Conservation (phyloP, 2,888 invertebrate species). For the Enoplolaimus lenunculus region DNA sequence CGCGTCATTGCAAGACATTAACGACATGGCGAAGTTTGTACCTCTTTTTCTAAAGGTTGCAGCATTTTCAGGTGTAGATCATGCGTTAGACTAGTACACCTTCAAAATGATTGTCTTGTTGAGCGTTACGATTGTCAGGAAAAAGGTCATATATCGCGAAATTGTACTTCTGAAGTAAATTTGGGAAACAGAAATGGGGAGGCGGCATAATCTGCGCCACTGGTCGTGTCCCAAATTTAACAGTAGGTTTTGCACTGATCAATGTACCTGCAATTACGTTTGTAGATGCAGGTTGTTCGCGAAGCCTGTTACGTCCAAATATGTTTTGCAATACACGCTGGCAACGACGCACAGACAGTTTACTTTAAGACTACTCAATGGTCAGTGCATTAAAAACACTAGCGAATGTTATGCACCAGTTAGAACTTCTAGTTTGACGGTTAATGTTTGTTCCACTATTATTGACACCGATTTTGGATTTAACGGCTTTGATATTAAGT, state of each 20-base stretch:
- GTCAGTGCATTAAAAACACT: no score
- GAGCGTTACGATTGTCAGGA: constrained; percentile 6
- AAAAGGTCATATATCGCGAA: constrained; percentile 3
- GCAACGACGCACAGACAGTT: neutral
- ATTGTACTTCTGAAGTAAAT: no score
- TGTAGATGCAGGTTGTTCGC: neutral
- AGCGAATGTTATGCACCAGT: no score
- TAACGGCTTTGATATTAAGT: neutral
- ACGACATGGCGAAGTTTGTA: constrained; percentile 9
- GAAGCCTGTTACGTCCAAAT: neutral
- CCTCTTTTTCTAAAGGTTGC: constrained; percentile 6
- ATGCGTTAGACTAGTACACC: constrained; percentile 9
- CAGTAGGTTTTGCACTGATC: neutral
- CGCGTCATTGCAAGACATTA: neutral
- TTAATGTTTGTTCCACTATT: no score
- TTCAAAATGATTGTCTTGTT: constrained; percentile 4
- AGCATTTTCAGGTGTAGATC: constrained; percentile 7
- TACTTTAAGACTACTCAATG: no score
- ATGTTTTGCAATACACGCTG: neutral
- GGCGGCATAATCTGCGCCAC: neutral
- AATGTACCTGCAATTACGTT: neutral
- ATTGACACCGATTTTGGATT: neutral
- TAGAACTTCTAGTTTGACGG: no score
- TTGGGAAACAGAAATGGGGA: constrained; percentile 9
- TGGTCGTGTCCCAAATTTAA: neutral